A percentile compares a stretch with the other conserved stretches of the same genome.
These are phyloP conservation scores for cat (Felis catus) DNA, from an alignment of 2,113 vertebrate species.

Conservation along the genomic window DNA sequence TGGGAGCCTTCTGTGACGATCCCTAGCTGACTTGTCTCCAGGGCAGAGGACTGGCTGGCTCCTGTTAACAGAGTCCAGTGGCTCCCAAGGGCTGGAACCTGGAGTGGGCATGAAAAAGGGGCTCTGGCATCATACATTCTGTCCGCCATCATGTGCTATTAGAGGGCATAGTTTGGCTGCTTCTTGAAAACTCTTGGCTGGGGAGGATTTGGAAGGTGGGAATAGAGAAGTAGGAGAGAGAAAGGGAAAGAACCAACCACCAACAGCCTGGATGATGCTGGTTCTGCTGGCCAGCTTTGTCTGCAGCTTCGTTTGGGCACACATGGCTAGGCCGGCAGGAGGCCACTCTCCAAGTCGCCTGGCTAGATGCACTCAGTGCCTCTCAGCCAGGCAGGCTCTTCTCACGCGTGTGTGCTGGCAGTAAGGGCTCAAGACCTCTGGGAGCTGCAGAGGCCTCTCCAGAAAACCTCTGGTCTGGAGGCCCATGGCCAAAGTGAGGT, in stretches of 20 bases:
- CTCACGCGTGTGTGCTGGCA: not conserved
- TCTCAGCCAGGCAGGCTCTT: not conserved
- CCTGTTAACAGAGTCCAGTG: not conserved
- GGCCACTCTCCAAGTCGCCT: not conserved
- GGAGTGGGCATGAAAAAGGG: not conserved
- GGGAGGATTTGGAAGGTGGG: not conserved
- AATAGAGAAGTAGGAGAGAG: not conserved
- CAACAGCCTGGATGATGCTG: not conserved
- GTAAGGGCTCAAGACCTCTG: not conserved
- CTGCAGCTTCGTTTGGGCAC: not conserved
- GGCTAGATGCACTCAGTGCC: fast-evolving
- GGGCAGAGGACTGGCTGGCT: not conserved
- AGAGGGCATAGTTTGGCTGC: not conserved
- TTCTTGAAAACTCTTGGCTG: not conserved
- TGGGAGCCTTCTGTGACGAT: conserved; percentile 34
- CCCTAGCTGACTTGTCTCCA: conserved; percentile 9
- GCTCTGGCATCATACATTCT: fast-evolving
- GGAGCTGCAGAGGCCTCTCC: not conserved
- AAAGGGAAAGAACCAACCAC: not conserved
- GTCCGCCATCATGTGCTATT: not conserved
- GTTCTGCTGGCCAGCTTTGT: not conserved
- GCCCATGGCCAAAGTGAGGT: not conserved
- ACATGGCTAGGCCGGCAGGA: not conserved
- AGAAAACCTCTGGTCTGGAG: not conserved
- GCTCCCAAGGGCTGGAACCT: not conserved